Evolutionary conservation across 2,888 invertebrate genomes (phyloP).

Genomic region (Pseudococcus jackbeardsleyi): DNA sequence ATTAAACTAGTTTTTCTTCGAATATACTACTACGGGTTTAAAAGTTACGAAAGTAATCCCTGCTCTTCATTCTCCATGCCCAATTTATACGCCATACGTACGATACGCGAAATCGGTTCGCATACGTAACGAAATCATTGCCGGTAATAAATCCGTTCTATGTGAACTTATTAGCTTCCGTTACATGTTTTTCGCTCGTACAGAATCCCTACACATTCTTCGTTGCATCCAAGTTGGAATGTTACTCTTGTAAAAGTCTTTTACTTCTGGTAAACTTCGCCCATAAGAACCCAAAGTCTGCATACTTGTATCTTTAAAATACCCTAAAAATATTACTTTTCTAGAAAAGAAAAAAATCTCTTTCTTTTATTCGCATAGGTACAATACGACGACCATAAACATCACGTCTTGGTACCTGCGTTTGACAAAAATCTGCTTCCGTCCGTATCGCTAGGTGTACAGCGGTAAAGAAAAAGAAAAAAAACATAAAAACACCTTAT

Average conservation of each 20-base stretch:
- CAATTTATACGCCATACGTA: background rate
- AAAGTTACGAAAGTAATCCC: constrained; percentile 30
- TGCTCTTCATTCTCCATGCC: background rate
- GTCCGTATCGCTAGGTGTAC: background rate
- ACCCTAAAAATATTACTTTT: background rate
- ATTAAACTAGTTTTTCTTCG: constrained; percentile 44
- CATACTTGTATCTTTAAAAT: background rate
- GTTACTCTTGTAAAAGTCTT: constrained; percentile 9
- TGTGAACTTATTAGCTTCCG: constrained; percentile 44
- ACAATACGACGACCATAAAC: constrained; percentile 1
- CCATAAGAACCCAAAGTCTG: background rate
- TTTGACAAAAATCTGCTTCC: constrained; percentile 19
- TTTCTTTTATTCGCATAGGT: background rate
- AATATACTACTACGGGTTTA: constrained; percentile 15
- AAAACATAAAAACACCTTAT: constrained; percentile 26
- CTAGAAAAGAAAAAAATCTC: background rate
- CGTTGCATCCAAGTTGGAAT: background rate
- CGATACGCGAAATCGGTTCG: constrained; percentile 29
- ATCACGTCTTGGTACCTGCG: background rate
- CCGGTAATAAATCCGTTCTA: constrained; percentile 39
- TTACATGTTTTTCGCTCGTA: constrained; percentile 20
- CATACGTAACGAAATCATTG: constrained; percentile 32
- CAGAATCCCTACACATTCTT: background rate
- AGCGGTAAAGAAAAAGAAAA: background rate
- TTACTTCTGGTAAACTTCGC: background rate